A percentile compares a stretch with the other conserved stretches of the same genome.
Conservation (phyloP, 2,888 invertebrate genomes). For the Malthinus seriepunctatus region DNA sequence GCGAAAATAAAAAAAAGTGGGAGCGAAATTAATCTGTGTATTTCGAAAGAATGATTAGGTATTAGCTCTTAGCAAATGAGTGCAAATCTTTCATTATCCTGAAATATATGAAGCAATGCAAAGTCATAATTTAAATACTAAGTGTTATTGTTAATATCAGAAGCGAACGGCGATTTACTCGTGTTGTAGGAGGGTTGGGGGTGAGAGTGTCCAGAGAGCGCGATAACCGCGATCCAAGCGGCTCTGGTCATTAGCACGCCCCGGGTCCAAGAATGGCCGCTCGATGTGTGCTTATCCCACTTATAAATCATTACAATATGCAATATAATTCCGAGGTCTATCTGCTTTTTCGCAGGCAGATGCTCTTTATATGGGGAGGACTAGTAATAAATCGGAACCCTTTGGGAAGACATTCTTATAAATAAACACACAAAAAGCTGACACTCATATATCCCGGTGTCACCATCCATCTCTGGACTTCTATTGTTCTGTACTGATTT, state of each 20-base stretch:
- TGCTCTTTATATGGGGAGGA: constrained; percentile 49
- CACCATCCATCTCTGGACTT: constrained; percentile 42
- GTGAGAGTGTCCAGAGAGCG: constrained; percentile 39
- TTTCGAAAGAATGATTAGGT: constrained; percentile 18
- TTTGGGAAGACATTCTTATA: constrained; percentile 36
- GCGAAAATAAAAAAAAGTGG: constrained; percentile 2
- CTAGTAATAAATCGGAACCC: constrained; percentile 43
- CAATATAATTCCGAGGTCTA: constrained; percentile 58
- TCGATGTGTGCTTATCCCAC: constrained; percentile 55
- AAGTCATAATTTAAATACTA: constrained; percentile 58
- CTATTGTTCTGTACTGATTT: constrained; percentile 51
- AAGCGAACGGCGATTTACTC: constrained; percentile 51
- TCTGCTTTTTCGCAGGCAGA: constrained; percentile 56
- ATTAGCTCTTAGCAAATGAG: constrained; percentile 33
- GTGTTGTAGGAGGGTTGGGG: constrained; percentile 38
- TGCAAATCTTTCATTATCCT: constrained; percentile 56
- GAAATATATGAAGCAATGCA: constrained; percentile 56
- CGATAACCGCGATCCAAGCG: constrained; percentile 54
- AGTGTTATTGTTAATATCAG: constrained; percentile 58
- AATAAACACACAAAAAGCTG: constrained; percentile 40
- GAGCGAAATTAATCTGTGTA: background rate
- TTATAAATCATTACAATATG: constrained; percentile 58
- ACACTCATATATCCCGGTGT: constrained; percentile 45
- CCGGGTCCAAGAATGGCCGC: constrained; percentile 56
- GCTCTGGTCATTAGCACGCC: constrained; percentile 57